phyloP scores from a whole-genome alignment of 2,113 vertebrate genomes.

The Lonchura striata region DNA sequence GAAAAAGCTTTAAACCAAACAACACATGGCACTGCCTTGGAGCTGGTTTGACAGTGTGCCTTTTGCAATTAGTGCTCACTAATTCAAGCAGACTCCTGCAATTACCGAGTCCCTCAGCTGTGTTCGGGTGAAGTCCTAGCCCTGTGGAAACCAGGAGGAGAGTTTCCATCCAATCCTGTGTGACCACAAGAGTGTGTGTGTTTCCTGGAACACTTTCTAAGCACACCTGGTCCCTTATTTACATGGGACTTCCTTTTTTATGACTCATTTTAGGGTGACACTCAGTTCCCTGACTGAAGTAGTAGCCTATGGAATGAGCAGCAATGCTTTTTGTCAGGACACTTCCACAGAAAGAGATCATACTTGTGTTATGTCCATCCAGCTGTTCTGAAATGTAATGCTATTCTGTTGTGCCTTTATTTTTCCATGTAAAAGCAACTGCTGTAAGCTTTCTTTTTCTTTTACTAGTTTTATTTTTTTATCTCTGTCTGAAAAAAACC shows the following conservation, averaged over 20 bases:
- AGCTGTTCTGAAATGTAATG: conserved; percentile 60
- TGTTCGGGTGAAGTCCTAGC: background rate
- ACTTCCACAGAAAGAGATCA: conserved; percentile 8
- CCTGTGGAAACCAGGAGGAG: background rate
- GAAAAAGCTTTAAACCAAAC: background rate
- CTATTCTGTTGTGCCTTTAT: conserved; percentile 83
- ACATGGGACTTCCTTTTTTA: background rate
- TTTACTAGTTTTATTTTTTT: conserved; percentile 19
- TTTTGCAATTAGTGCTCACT: background rate
- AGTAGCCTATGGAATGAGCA: background rate
- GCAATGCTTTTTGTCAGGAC: conserved; percentile 11
- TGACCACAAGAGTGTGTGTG: background rate
- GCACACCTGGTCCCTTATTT: background rate
- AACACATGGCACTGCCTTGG: background rate
- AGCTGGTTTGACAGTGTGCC: background rate
- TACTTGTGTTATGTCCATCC: conserved; percentile 20
- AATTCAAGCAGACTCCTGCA: background rate
- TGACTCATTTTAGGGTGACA: background rate
- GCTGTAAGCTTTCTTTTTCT: conserved; percentile 67
- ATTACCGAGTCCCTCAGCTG: background rate
- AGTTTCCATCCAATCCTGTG: background rate
- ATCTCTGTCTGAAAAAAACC: conserved; percentile 1
- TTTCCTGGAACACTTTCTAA: background rate
- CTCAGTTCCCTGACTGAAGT: background rate
- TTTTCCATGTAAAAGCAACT: conserved; percentile 79